Conservation (phyloP, 2,797 vertebrate genomes). For the Phoebastria nigripes region DNA sequence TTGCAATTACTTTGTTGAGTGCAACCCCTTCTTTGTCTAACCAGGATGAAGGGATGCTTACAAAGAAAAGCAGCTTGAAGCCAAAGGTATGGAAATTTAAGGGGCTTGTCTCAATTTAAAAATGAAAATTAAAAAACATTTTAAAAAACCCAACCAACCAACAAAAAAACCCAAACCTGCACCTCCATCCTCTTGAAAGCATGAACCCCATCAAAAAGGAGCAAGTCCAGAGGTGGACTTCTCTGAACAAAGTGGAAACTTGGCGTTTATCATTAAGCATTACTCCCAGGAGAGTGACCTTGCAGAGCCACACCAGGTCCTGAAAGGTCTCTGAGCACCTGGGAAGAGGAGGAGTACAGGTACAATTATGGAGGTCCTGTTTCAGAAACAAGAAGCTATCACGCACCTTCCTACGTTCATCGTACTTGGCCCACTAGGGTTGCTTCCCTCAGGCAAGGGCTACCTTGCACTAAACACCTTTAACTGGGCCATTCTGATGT, state of each 20-base stretch:
- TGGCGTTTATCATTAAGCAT: background rate
- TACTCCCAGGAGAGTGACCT: background rate
- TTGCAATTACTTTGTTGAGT: background rate
- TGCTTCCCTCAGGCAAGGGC: background rate
- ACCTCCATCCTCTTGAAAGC: background rate
- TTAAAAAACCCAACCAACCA: background rate
- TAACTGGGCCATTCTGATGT: background rate
- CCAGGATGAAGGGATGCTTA: background rate
- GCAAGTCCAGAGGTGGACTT: background rate
- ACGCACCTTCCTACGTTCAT: background rate
- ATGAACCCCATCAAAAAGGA: background rate
- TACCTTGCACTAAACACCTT: background rate
- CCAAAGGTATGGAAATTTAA: background rate
- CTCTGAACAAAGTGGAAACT: background rate
- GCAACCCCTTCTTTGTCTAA: background rate
- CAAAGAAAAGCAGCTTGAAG: background rate
- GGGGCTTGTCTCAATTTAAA: background rate
- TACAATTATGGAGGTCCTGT: background rate
- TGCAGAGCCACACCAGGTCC: background rate
- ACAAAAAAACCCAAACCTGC: background rate
- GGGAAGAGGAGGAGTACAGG: background rate
- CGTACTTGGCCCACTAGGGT: background rate
- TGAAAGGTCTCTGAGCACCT: background rate
- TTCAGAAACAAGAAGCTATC: background rate
- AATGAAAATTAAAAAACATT: background rate